Conservation (phyloP, 2,888 invertebrate species). For the Fragum sueziense region DNA sequence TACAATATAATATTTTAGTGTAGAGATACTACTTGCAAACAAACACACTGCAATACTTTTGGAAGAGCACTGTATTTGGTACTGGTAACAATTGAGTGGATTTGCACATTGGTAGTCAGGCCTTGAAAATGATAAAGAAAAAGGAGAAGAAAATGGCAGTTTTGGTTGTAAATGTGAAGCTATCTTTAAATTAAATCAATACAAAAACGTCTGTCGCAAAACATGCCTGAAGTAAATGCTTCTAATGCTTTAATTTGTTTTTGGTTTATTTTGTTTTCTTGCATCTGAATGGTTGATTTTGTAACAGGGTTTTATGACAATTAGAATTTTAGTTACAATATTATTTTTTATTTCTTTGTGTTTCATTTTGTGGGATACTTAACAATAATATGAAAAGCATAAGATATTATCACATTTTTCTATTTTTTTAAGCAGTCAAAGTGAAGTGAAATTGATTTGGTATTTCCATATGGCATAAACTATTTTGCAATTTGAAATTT, state of each 20-base stretch:
- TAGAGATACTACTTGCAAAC: too few species aligned
- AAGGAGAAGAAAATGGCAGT: too few species aligned
- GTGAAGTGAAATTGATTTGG: too few species aligned
- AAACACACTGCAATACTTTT: background rate
- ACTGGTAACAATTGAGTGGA: background rate
- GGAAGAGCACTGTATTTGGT: background rate
- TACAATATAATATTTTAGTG: too few species aligned
- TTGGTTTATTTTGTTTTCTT: constrained; percentile 8
- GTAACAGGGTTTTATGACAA: background rate
- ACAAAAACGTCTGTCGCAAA: too few species aligned
- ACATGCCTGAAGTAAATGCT: too few species aligned
- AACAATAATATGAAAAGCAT: too few species aligned
- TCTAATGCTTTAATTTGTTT: background rate
- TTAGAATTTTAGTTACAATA: background rate
- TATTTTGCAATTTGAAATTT: too few species aligned
- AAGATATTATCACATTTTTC: too few species aligned
- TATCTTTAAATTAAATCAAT: constrained; percentile 14
- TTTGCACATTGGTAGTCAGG: constrained; percentile 63
- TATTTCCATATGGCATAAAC: too few species aligned
- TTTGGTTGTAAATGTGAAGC: constrained; percentile 22
- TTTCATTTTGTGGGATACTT: background rate
- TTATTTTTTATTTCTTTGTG: background rate
- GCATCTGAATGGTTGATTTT: constrained; percentile 19
- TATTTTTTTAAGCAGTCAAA: too few species aligned
- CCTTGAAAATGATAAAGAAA: constrained; percentile 41